Evolutionary conservation across 2,113 vertebrate species (phyloP), one percentile per base, ranked within the genome.

Genomic region (Sinocyclocheilus rhinocerous): DNA sequence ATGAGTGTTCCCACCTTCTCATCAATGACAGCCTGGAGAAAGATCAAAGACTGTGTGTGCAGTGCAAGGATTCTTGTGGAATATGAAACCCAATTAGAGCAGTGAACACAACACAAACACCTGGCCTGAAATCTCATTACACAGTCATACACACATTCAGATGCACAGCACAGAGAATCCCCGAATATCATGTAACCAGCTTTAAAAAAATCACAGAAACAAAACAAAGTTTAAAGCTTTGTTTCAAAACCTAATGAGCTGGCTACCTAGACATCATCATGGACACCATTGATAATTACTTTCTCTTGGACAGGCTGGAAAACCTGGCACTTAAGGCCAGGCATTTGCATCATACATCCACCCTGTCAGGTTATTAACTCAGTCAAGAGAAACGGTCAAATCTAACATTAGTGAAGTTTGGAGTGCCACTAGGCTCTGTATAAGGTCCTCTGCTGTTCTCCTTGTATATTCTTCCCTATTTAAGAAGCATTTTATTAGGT

Each of bases 1-100:
- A 90, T 88, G 81, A 86, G 67, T 75, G 69, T 77, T 57, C 18
- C 50, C 72, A 73, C 73, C 76, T 63, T 57, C 69, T 88, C 85
- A 89, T 65, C 79, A 87, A 73, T 39, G 85, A 79, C 70, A 80
- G 78, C 73, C 86, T 18, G 55, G 16, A 42, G 83, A 85, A 88
- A 90, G 89, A 93, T 92, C 91, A 92, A 90, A 90, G 91, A 84
- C 33, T 61, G 15, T 84, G 57, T 26, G 52, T 67, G 81, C 63
- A 77, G 18, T 20, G 57, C 55, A 82, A 61, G 72, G 50, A 84
- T 88, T 85, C 65, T 86, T 85, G 85, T 65, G 29, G 50, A 42
- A 55, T 29, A 69, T 33, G 63, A 24, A 61, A 85, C 29, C 77
- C 70, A 87, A 85, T 87, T 88, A 85, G 81, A 76, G 42, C 85